Evolutionary conservation across 2,888 invertebrate genomes (phyloP), one percentile per base, ranked within the genome.

Genomic region (Macrosoma leucophasiata): DNA sequence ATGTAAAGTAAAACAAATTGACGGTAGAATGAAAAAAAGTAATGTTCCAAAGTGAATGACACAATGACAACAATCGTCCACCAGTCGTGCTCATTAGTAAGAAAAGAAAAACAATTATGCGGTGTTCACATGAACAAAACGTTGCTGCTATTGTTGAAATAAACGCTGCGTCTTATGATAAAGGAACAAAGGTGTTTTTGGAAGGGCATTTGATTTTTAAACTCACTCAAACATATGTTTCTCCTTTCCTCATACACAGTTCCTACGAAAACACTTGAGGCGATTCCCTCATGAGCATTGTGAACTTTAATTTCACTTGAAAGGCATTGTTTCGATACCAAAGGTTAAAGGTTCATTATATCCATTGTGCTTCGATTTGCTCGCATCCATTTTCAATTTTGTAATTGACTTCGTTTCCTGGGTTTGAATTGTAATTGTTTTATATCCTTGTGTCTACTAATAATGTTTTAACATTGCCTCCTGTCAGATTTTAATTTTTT

Each of bases 21-120:
- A 66, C 56, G 56, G 63, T 36, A 32, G 25, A 29, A 34, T 15
- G 64, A 65, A 59, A 45, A 61, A 61, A 67, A 65, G 56, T 56
- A 46, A 48, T 60, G 55, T 62, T 61, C 52, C 47, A 53, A 66
- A 63, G 64, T 69, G 63, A 67, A 62, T 66, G 65, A 69, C 68
- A 72, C 72, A 75, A 77, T 74, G 72, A 75, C 68, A 62, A 67
- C 55, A 52, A 78, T 76, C 75, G 79, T 78, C 63, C 62, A 72
- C 71, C 69, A 74, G 76, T 73, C 72, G 69, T 67, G 72, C 76
- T 82, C 81, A 81, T 82, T 82, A 82, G 68, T 67, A 73, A 68
- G 61, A 73, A 71, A 72, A 66, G 54, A 52, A 64, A 74, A 71
- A 76, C 71, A 78, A 79, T 77, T 73, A 71, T 67, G 46, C 60